Base-by-base conservation (phyloP, 2,888 invertebrate species). In the Scaptomyza flava region DNA sequence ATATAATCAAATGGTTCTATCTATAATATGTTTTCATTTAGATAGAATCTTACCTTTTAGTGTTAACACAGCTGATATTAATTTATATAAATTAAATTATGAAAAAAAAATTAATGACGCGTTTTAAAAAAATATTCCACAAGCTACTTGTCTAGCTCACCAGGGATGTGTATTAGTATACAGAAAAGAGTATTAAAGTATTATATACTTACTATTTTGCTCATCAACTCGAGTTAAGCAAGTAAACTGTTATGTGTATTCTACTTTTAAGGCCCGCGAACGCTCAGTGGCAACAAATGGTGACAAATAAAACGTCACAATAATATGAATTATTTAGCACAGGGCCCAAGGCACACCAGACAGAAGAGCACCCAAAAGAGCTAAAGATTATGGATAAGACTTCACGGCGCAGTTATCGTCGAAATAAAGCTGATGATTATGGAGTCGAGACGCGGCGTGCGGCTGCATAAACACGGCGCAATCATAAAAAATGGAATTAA, bases 401-500 rank as follows among this genome's bases (percentile, higher is more conserved):
- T 68, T 65, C 72, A 59, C 42, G 61, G 58, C 50, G 30, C 33
- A 57, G 62, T 69, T 68, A 52, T 64, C 70, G 51, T 50, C 46
- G 52, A 56, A 70, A 70, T 70, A 71, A 75, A 75, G 72, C 56
- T 47, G 72, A 72, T 62, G 65, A 65, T 77, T 71, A 79, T 62
- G 42, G 51, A 62, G 57, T 47, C 45, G 64, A 57, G 41, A 34
- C 45, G 59, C 46, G 36, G 64, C 77, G 71, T 84, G 81, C 71
- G 69, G 72, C 72, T 82, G 81, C 85, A 82, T 82, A 82, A 82
- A 79, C 81, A 81, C 79, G 72, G 80, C 82, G 68, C 79, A 79
- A 81, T 71, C 82, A 75, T 82, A 82, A 82, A 84, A 84, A 82
- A 75, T 61, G 58, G 82, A 82, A 84, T 82, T 82, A 82, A 82